These are phyloP conservation scores for Callospermophilus lateralis DNA, from an alignment of 2,113 vertebrate genomes.

Conservation along the genomic window DNA sequence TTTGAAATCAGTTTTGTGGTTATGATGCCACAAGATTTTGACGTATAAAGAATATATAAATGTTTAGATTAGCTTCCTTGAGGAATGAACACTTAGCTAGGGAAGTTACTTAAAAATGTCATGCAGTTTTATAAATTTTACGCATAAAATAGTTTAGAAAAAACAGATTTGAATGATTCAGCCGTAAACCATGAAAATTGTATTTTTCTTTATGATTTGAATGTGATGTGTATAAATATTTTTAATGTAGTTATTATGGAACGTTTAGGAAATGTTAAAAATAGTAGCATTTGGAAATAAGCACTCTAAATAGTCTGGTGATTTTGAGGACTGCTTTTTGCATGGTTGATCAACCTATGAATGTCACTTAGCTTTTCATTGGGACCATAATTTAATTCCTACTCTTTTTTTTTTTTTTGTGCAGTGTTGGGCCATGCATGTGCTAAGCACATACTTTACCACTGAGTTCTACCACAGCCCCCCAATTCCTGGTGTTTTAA, in stretches of 20 bases:
- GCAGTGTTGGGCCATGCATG: not conserved
- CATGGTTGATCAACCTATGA: not conserved
- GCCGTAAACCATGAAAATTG: not conserved
- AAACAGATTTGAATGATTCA: not conserved
- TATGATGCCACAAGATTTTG: not conserved
- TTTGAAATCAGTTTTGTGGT: conserved; percentile 45
- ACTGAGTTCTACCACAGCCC: not conserved
- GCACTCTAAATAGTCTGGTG: not conserved
- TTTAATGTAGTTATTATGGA: not conserved
- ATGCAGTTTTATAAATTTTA: conserved; percentile 53
- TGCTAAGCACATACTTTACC: not conserved
- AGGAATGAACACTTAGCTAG: not conserved
- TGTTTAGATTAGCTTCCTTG: not conserved
- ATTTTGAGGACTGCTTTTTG: conserved; percentile 50
- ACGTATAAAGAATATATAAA: not conserved
- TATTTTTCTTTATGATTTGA: conserved; percentile 30
- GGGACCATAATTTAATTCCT: conserved; percentile 20
- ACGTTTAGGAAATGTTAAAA: conserved; percentile 45
- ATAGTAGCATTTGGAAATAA: conserved; percentile 41
- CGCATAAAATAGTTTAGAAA: not conserved
- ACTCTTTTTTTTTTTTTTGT: not conserved
- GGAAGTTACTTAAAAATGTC: conserved; percentile 37
- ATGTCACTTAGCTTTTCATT: not conserved
- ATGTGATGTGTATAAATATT: not conserved
- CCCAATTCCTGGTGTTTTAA: not conserved